These are phyloP conservation scores for Antechinus stuartii DNA, from an alignment of 2,113 vertebrate species.

Conservation along the genomic window DNA sequence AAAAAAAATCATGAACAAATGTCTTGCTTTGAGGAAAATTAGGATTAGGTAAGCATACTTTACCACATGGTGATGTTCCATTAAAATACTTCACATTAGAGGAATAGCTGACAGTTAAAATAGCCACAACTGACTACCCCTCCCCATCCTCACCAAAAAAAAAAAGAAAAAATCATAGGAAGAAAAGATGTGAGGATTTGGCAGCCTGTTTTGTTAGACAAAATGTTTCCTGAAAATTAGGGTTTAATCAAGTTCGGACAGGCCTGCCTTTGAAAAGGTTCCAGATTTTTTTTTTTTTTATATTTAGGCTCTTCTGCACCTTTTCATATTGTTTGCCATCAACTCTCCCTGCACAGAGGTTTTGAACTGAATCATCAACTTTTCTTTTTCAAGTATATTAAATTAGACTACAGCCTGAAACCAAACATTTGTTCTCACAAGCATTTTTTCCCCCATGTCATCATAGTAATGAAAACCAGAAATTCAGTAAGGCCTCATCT, in stretches of 20 bases:
- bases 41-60: conserved; percentile 42
- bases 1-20: conserved; percentile 34
- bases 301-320: conserved; percentile 25
- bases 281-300: conserved; percentile 23
- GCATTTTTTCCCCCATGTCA: conserved; percentile 43
- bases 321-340: conserved; percentile 63
- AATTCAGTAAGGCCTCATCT: conserved; percentile 51
- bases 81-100: conserved; percentile 41
- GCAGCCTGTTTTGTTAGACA: conserved; percentile 17
- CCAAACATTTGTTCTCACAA: conserved; percentile 65
- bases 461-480: conserved; percentile 63
- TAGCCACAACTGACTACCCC: not conserved
- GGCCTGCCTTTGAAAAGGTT: not conserved
- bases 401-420: conserved; percentile 64
- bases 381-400: conserved; percentile 70
- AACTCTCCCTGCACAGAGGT: conserved; percentile 55
- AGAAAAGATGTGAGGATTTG: conserved; percentile 25
- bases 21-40: conserved; percentile 55
- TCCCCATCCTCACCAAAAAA: not conserved
- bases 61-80: conserved; percentile 34
- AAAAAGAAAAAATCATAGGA: conserved; percentile 12
- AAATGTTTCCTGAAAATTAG: conserved; percentile 52
- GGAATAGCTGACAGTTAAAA: conserved; percentile 52
- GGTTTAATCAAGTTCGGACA: conserved; percentile 50
- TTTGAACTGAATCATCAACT: conserved; percentile 72